These are phyloP conservation scores for Hartigia nigra DNA, from an alignment of 2,888 invertebrate species.

Conservation along the genomic window DNA sequence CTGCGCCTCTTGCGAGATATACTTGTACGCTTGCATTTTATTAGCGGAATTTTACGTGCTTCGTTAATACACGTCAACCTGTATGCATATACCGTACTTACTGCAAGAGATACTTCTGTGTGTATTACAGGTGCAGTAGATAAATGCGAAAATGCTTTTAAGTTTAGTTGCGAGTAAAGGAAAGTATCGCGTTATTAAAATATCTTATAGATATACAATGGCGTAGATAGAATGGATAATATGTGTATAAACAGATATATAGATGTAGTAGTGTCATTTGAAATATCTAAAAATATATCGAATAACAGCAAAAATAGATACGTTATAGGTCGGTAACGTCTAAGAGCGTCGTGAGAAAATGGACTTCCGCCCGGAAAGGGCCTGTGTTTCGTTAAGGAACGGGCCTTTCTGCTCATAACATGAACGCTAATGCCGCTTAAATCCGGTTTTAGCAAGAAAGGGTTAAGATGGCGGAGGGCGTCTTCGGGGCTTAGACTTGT, in stretches of 20 bases:
- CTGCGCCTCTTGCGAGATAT: slow-evolving; percentile 7
- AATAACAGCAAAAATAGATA: no score
- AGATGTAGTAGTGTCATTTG: neutral
- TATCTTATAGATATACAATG: neutral
- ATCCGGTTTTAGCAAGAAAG: slow-evolving; percentile 49
- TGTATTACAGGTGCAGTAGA: slow-evolving; percentile 3
- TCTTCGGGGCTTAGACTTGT: slow-evolving; percentile 35
- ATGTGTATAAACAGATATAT: neutral
- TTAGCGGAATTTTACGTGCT: neutral
- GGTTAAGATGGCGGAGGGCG: slow-evolving; percentile 51
- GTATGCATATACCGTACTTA: neutral
- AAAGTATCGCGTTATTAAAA: neutral
- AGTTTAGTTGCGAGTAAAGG: neutral
- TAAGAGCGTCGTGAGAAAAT: neutral
- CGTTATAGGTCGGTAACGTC: neutral
- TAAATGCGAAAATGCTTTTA: neutral
- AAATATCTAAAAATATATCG: neutral
- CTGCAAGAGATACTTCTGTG: neutral
- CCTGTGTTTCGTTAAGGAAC: neutral
- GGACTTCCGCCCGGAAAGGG: neutral
- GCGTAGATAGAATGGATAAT: neutral
- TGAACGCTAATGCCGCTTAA: slow-evolving; percentile 33
- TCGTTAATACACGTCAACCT: neutral
- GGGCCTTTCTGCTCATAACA: slow-evolving; percentile 11
- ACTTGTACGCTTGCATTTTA: neutral